Evolutionary conservation across 2,113 vertebrate species (phyloP).

Genomic region (Cyphomyrus discorhynchus): DNA sequence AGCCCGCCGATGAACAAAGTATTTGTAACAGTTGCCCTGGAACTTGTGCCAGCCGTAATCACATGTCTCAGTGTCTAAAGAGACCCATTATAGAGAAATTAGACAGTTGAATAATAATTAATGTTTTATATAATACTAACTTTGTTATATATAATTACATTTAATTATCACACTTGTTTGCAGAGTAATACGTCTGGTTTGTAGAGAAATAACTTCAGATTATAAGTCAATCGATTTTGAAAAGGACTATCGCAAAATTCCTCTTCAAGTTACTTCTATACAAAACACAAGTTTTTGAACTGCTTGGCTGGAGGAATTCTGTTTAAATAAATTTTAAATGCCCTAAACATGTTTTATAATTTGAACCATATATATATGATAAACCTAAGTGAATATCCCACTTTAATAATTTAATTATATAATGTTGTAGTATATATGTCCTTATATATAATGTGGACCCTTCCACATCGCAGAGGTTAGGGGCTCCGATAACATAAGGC

Average conservation of each 20-base stretch:
- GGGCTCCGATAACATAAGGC: neutral
- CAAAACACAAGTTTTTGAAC: neutral
- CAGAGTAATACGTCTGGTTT: neutral
- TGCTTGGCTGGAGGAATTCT: neutral
- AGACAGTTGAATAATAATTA: neutral
- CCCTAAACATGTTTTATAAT: neutral
- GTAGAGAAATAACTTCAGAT: neutral
- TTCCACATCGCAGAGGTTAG: neutral
- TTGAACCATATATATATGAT: neutral
- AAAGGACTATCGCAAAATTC: neutral
- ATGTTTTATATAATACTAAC: neutral
- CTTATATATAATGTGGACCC: neutral
- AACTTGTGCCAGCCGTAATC: slow-evolving; percentile 97
- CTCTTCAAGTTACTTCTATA: neutral
- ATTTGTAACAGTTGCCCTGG: slow-evolving; percentile 94
- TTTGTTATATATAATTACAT: neutral
- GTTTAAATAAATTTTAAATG: neutral
- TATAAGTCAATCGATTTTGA: neutral
- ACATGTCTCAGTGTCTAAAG: slow-evolving; percentile 81
- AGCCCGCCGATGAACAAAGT: slow-evolving; percentile 78
- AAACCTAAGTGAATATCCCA: neutral
- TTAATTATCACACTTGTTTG: neutral
- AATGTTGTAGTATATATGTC: neutral
- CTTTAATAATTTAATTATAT: neutral
- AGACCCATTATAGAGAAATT: neutral